Conservation (phyloP, 2,888 invertebrate genomes). For the Diarsia brunnea region DNA sequence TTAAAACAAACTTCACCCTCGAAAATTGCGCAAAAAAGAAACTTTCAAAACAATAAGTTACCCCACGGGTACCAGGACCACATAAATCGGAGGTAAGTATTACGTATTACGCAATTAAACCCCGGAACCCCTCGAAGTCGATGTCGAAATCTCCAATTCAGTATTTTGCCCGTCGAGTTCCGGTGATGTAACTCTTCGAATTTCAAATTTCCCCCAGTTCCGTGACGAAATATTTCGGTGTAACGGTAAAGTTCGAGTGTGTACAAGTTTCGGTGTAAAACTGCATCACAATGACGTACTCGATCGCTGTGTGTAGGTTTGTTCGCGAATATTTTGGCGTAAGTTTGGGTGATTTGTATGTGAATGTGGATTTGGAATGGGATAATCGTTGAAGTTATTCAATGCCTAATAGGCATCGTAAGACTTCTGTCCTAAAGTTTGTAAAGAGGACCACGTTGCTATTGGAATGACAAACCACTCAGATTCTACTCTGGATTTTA, state of each 20-base stretch:
- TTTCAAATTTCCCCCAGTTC: constrained; percentile 71
- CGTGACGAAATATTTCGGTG: constrained; percentile 79
- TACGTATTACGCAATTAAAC: constrained; percentile 56
- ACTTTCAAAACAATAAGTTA: constrained; percentile 36
- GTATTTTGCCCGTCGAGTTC: constrained; percentile 40
- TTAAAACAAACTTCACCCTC: constrained; percentile 30
- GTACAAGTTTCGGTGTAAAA: constrained; percentile 81
- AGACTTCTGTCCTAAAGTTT: background rate
- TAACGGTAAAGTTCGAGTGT: constrained; percentile 72
- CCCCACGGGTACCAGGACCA: constrained; percentile 33
- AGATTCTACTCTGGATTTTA: background rate
- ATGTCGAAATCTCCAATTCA: constrained; percentile 50
- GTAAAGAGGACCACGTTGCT: background rate
- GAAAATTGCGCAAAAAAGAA: constrained; percentile 29
- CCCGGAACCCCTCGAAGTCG: constrained; percentile 52
- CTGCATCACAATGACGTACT: constrained; percentile 69
- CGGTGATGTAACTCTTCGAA: constrained; percentile 78
- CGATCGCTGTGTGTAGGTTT: constrained; percentile 32
- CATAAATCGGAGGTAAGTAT: constrained; percentile 39
- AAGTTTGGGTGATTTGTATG: constrained; percentile 33
- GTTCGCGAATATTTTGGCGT: constrained; percentile 46
- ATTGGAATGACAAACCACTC: background rate
- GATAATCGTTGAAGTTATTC: background rate
- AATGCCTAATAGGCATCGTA: background rate
- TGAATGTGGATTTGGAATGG: constrained; percentile 18